Conservation (phyloP, 2,797 vertebrate species). For the Urosaurus nigricauda region DNA sequence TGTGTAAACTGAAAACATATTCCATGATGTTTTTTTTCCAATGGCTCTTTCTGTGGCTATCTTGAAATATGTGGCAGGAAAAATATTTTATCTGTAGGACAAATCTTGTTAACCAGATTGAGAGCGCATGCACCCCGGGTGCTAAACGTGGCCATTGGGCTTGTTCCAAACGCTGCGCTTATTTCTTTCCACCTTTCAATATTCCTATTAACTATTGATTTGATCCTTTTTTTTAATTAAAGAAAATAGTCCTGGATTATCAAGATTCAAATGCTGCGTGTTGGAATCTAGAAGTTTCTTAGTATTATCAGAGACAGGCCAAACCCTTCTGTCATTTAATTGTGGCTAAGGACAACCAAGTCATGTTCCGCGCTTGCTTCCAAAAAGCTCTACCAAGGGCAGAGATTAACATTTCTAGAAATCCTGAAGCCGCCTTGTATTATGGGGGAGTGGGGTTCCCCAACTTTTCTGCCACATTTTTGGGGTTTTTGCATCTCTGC, state of each 20-base stretch:
- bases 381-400: background rate
- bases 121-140: background rate
- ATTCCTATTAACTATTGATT: background rate
- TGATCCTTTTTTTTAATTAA: background rate
- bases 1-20: background rate
- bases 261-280: background rate
- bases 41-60: background rate
- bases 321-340: background rate
- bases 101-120: background rate
- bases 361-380: background rate
- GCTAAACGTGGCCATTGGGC: background rate
- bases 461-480: background rate
- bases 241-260: background rate
- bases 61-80: background rate
- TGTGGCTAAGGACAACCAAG: rapidly evolving
- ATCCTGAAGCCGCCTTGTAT: background rate
- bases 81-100: background rate
- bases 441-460: too few species aligned
- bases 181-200: background rate
- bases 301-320: background rate
- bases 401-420: background rate
- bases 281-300: background rate
- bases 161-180: background rate
- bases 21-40: too few species aligned
- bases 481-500: background rate